Conservation (phyloP, 2,888 invertebrate species). For the Sabellastarte sp. region DNA sequence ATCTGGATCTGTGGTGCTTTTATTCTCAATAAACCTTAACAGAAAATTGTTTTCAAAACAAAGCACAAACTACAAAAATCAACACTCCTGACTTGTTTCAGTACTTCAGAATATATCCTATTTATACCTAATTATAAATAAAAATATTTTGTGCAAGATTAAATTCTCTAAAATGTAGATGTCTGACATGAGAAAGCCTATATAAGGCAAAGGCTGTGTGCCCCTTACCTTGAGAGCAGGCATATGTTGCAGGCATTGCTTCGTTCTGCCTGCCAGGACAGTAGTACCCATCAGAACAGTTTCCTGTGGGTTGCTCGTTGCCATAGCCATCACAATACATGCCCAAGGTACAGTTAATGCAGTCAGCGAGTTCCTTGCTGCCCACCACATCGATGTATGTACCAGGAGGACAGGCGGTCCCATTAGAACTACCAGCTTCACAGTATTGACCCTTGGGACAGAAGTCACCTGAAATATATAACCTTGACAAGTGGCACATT, state of each 20-base stretch:
- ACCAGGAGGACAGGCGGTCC: slow-evolving; percentile 48
- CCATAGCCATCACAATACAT: slow-evolving; percentile 51
- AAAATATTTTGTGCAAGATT: no score
- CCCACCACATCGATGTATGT: slow-evolving; percentile 50
- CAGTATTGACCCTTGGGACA: slow-evolving; percentile 48
- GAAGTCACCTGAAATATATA: slow-evolving; percentile 32
- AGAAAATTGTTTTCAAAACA: no score
- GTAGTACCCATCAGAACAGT: slow-evolving; percentile 47
- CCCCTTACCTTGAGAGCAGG: slow-evolving; percentile 49
- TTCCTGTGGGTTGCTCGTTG: slow-evolving; percentile 37
- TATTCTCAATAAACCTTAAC: no score
- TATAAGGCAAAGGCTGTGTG: no score
- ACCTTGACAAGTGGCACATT: no score
- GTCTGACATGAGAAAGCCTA: no score
- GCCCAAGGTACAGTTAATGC: slow-evolving; percentile 44
- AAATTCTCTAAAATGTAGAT: no score
- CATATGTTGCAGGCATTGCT: slow-evolving; percentile 40
- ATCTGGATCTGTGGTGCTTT: no score
- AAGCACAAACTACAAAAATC: no score
- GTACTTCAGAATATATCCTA: no score
- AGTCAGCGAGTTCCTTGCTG: slow-evolving; percentile 37
- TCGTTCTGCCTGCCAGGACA: slow-evolving; percentile 47
- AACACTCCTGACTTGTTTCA: no score
- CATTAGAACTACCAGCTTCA: slow-evolving; percentile 23
- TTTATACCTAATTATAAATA: no score